Base-by-base conservation (phyloP, 2,888 invertebrate species). In the Agrotis clavis region DNA sequence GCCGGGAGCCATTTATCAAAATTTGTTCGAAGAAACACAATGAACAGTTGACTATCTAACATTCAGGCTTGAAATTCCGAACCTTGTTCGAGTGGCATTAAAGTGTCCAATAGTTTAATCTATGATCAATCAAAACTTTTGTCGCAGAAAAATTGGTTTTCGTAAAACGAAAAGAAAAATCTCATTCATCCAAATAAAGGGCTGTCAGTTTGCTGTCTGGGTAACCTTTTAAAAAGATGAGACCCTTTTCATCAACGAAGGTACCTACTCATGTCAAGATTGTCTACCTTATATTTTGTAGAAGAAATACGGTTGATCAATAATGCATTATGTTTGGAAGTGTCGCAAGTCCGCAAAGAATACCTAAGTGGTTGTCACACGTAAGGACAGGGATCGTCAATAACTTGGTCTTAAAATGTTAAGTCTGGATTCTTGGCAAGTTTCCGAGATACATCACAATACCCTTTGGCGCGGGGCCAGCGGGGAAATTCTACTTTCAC, bases 401-500 rank as follows among this genome's bases (percentile, higher is more conserved):
- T 82, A 86, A 87, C 81, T 85, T 82, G 82, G 71, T 83, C 84
- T 89, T 86, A 85, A 89, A 88, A 86, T 86, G 83, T 86, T 80
- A 82, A 86, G 81, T 77, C 86, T 84, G 67, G 67, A 63, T 75
- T 87, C 75, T 88, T 91, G 89, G 90, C 90, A 89, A 82, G 72
- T 74, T 84, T 87, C 85, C 87, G 79, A 87, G 69, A 64, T 67
- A 80, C 71, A 68, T 62, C 64, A 83, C 85, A 78, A 77, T 81
- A 86, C 82, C 88, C 87, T 88, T 89, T 93, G 92, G 92, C 90
- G 30, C 48, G 61, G 14, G 45, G 87, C 93, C 92, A 92, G 86
- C 67, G 25, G 69, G 78, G 35, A 88, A 87, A 88, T 81, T 85
- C 79, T 66, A 63, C 88, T 91, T 90, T 91, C 85, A 87, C 88